Conservation (phyloP, 2,113 vertebrate genomes). For the Eidolon helvum region DNA sequence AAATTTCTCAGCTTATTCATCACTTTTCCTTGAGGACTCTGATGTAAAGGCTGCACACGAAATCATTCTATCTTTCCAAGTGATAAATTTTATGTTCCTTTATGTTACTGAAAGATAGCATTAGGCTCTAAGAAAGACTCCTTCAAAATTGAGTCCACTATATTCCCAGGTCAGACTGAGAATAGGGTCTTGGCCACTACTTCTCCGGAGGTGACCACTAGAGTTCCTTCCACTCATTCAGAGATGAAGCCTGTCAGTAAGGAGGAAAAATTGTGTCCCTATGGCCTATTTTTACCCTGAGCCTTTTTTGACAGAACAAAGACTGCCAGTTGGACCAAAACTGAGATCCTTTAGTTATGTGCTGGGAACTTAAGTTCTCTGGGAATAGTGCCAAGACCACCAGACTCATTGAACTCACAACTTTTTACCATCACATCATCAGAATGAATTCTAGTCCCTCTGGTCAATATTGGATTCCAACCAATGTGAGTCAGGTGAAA, state of each 20-base stretch:
- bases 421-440: slow-evolving; percentile 71
- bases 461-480: slow-evolving; percentile 51
- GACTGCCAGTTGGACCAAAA: slow-evolving; percentile 65
- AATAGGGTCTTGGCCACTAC: not conserved
- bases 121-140: not conserved
- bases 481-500: slow-evolving; percentile 57
- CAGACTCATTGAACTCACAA: not conserved
- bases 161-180: not conserved
- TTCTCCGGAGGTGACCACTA: not conserved
- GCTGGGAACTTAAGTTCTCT: slow-evolving; percentile 57
- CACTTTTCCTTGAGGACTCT: slow-evolving; percentile 63
- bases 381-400: slow-evolving; percentile 74
- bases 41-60: slow-evolving; percentile 29
- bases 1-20: slow-evolving; percentile 71
- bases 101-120: not conserved
- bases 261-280: slow-evolving; percentile 42
- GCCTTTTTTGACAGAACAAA: slow-evolving; percentile 38
- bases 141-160: not conserved
- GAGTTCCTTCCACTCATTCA: not conserved
- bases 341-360: slow-evolving; percentile 43
- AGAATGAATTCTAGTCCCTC: slow-evolving; percentile 51
- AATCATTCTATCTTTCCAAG: slow-evolving; percentile 32
- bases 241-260: slow-evolving; percentile 59
- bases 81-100: not conserved
- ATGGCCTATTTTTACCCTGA: slow-evolving; percentile 41